Conservation (phyloP, 1,140 invertebrate species). For the Solenopsis invicta region DNA sequence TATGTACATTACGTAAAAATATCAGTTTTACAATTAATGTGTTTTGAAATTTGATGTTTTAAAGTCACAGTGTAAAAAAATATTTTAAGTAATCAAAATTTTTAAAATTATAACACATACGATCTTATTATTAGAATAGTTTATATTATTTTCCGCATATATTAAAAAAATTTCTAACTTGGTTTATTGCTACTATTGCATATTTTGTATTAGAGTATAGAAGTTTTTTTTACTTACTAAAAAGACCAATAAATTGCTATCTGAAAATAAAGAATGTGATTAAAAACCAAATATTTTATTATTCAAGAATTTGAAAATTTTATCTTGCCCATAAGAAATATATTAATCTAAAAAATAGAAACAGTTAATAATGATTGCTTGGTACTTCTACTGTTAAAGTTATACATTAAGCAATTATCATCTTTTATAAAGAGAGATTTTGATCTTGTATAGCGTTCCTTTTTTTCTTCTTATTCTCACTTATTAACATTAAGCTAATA, state of each 20-base stretch:
- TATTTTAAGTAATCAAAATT: background rate
- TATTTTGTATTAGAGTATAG: background rate
- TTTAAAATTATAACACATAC: background rate
- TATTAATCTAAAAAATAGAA: too few relatives aligned
- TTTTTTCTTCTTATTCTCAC: background rate
- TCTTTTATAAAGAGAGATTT: background rate
- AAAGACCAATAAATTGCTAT: too few relatives aligned
- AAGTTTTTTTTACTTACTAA: too few relatives aligned
- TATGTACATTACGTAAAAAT: background rate
- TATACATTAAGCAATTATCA: background rate
- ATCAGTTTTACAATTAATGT: background rate
- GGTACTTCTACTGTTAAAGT: background rate
- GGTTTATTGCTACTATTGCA: background rate
- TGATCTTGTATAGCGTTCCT: background rate
- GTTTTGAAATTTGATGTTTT: background rate
- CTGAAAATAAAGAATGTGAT: too few relatives aligned
- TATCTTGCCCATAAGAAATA: too few relatives aligned
- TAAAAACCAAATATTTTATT: too few relatives aligned
- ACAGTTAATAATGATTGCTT: too few relatives aligned
- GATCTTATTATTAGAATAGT: background rate
- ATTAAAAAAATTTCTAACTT: too few relatives aligned
- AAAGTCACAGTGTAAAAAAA: background rate
- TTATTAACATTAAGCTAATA: constrained; percentile 23
- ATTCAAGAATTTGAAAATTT: too few relatives aligned
- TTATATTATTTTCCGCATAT: background rate